Base-by-base conservation (phyloP, 2,797 vertebrate genomes). In the Acanthornis magna region DNA sequence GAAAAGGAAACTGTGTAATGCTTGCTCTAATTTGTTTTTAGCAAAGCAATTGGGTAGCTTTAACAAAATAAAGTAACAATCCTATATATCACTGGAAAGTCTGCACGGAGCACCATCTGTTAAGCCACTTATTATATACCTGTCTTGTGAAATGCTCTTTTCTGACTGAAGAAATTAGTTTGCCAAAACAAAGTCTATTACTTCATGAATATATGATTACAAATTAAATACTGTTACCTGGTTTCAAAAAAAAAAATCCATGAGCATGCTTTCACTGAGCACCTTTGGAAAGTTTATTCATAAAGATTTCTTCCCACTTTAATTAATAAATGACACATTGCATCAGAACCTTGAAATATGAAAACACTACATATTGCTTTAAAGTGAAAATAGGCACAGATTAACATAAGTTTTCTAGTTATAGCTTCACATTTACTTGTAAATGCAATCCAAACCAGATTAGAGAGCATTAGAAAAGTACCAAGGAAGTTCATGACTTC, bases 111-210 rank as follows among this genome's bases (percentile, higher is more conserved):
- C 26, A 91, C 50, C 81, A 93, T 75, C 70, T 96, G 91, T 76
- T 89, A 91, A 77, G 25, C 16, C 84, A 55, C 53, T 14, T 75
- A 36, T 73, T 78, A 80, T 76, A 82, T 15, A 66, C 11, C 20
- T 92, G 89, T 65, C 40, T 87, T 68, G 16, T 84, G 77, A 85
- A 89, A 81, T 84, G 29, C 19, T 92, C 26, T 90, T 66, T 61
- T 77, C 50, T 88, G 27, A 53, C n/a, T 84, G 54, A 93, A 76
- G 62, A 95, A 91, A 95, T 90, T 87, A 71, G 16, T 81, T 93
- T 95, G 36, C 55, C 51, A 95, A 61, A 90, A 74, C 53, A 73
- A 76, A 84, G 32, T 78, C 43, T 87, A n/a, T 89, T 91, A 72
- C 73, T 81, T 94, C 54, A 55, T 86, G 73, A 92, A 94, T 92